Evolutionary conservation across 2,113 vertebrate genomes (phyloP).

Genomic region (Prionailurus viverrinus): DNA sequence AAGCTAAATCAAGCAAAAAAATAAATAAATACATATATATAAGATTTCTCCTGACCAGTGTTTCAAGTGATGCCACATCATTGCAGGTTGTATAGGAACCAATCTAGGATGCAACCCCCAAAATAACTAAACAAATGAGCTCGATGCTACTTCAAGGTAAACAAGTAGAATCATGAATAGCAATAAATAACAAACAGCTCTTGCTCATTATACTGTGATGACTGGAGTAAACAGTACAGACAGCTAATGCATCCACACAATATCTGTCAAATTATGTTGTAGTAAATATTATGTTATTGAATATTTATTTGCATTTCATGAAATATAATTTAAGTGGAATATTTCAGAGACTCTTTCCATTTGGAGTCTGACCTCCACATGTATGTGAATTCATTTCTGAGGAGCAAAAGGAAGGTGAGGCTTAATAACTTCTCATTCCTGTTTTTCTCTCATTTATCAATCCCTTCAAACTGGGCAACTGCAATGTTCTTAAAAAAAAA

Average conservation of each 20-base stretch:
- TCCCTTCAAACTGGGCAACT: not conserved
- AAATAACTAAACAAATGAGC: not conserved
- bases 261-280: not conserved
- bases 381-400: not conserved
- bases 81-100: not conserved
- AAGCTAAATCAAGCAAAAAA: not conserved
- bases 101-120: not conserved
- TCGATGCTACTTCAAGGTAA: not conserved
- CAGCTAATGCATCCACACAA: not conserved
- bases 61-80: not conserved
- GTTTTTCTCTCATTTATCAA: slow-evolving; percentile 30
- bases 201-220: not conserved
- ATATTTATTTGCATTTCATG: not conserved
- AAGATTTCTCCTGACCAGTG: not conserved
- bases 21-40: too few relatives aligned
- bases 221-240: not conserved
- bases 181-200: not conserved
- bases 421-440: not conserved
- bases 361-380: not conserved
- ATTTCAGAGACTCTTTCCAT: not conserved
- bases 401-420: not conserved
- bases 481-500: not conserved
- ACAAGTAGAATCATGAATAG: not conserved
- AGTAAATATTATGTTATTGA: not conserved
- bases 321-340: not conserved